Conservation (phyloP, 2,797 vertebrate species). For the Gobionotothen gibberifrons region DNA sequence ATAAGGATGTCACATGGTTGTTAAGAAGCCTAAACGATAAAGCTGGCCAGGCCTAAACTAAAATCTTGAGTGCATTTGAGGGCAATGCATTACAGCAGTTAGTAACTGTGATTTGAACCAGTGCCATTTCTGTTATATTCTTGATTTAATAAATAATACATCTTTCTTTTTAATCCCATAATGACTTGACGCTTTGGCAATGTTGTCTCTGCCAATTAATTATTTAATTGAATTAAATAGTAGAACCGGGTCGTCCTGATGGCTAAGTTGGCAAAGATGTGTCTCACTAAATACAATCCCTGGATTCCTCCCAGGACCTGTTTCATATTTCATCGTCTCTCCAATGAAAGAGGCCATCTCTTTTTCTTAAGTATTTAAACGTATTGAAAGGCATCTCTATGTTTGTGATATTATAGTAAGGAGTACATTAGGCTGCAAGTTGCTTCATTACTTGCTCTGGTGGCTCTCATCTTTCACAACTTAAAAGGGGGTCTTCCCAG, state of each 20-base stretch:
- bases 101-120: conserved; percentile 2
- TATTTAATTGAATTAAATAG: not conserved
- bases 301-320: conserved; percentile 22
- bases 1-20: not conserved
- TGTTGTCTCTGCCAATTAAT: no score
- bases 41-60: not conserved
- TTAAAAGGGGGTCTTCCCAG: not conserved
- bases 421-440: no score
- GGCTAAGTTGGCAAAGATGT: conserved; percentile 19
- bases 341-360: no score
- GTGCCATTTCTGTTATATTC: not conserved
- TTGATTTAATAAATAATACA: no score
- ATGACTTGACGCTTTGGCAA: no score
- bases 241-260: conserved; percentile 22
- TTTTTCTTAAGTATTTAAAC: no score
- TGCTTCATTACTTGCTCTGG: no score
- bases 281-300: conserved; percentile 25
- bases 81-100: conserved; percentile 1
- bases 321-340: not conserved
- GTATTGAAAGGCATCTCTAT: no score
- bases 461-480: no score
- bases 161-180: no score
- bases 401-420: no score
- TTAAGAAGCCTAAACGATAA: conserved; percentile 3
- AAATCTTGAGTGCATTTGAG: not conserved